These are phyloP conservation scores for Amphiprion percula DNA, from an alignment of 2,113 vertebrate genomes.

Conservation along the genomic window DNA sequence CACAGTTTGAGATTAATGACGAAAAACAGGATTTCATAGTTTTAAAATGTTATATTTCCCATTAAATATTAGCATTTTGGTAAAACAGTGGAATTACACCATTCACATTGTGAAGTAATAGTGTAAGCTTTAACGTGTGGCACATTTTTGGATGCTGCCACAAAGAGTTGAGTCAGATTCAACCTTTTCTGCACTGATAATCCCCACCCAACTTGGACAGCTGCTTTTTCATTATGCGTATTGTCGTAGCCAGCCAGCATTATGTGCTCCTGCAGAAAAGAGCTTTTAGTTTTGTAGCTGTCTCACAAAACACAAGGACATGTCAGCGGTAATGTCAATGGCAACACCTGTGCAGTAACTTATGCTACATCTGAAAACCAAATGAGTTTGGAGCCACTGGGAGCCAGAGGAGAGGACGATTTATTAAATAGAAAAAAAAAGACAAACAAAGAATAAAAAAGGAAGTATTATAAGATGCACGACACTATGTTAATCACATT, in stretches of 20 bases:
- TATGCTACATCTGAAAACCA: slow-evolving; percentile 18
- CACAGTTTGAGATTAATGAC: neutral
- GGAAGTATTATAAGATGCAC: too few species aligned
- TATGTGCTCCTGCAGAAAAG: slow-evolving; percentile 14
- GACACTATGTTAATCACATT: neutral
- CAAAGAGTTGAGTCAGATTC: neutral
- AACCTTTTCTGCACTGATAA: neutral
- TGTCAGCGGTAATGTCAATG: neutral
- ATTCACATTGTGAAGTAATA: neutral
- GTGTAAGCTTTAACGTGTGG: neutral
- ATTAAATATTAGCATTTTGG: neutral
- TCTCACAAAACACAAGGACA: slow-evolving; percentile 13
- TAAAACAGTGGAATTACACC: neutral
- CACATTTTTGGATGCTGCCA: neutral
- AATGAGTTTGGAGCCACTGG: neutral
- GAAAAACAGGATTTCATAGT: neutral
- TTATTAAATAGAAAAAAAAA: too few species aligned
- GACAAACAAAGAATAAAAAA: too few species aligned
- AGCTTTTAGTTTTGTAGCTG: slow-evolving; percentile 8
- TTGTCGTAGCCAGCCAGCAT: neutral
- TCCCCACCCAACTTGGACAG: neutral
- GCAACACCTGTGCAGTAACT: slow-evolving; percentile 31
- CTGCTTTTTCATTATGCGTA: neutral
- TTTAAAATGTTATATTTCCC: neutral
- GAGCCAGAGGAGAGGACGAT: neutral